phyloP scores from a whole-genome alignment of 2,113 vertebrate genomes.

The Numida meleagris region DNA sequence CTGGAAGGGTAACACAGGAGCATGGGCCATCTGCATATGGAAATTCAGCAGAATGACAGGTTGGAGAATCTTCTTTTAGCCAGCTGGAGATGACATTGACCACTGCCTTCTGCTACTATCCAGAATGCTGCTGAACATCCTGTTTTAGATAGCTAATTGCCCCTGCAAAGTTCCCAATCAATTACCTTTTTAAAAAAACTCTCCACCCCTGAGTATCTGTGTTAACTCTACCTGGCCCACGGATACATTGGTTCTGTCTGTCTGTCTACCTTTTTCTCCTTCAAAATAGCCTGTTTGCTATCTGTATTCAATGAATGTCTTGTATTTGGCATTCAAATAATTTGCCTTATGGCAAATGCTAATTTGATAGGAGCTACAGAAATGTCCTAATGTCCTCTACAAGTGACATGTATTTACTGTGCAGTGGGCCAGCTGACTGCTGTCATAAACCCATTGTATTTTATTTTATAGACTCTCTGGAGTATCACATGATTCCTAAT shows the following conservation, averaged over 20 bases:
- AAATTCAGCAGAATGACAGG: background rate
- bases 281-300: background rate
- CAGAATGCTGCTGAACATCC: background rate
- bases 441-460: background rate
- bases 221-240: background rate
- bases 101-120: background rate
- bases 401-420: background rate
- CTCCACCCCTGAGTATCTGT: background rate
- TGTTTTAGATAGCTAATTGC: background rate
- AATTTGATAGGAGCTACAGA: background rate
- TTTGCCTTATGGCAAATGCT: background rate
- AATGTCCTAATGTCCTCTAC: background rate
- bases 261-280: background rate
- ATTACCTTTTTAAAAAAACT: background rate
- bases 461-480: background rate
- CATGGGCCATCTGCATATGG: background rate
- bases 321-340: background rate
- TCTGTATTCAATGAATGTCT: background rate
- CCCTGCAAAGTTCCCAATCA: background rate
- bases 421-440: background rate
- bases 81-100: background rate
- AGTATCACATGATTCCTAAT: background rate
- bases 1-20: background rate
- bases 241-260: background rate
- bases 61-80: background rate